phyloP scores from a whole-genome alignment of 1,140 invertebrate species.

The Caligus rogercresseyi region DNA sequence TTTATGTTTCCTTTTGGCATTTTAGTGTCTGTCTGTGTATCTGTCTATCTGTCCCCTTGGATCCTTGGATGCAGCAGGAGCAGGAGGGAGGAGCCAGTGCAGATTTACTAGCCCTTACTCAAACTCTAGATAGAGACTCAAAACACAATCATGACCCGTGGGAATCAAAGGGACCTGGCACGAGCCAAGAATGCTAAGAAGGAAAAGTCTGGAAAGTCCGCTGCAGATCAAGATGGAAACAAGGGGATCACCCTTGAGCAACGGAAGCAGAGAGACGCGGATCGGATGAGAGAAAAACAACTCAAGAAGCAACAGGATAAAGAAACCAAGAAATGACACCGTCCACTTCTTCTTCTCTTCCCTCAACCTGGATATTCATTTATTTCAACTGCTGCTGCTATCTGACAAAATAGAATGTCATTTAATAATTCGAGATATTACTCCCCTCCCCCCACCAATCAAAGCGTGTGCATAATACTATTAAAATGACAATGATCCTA shows the following conservation, averaged over 20 bases:
- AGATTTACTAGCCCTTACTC: neutral
- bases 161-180: slow-evolving; percentile 69
- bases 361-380: too few relatives aligned
- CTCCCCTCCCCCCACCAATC: too few relatives aligned
- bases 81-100: too few relatives aligned
- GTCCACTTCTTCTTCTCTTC: too few relatives aligned
- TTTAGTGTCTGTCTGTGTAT: neutral
- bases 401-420: too few relatives aligned
- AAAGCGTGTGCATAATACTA: too few relatives aligned
- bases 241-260: slow-evolving; percentile 52
- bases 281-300: slow-evolving; percentile 24
- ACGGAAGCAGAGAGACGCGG: slow-evolving; percentile 46
- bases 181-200: slow-evolving; percentile 63
- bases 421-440: too few relatives aligned
- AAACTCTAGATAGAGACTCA: neutral
- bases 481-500: too few relatives aligned
- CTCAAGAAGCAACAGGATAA: slow-evolving; percentile 22
- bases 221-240: slow-evolving; percentile 35
- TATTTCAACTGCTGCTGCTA: too few relatives aligned
- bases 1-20: neutral
- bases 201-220: slow-evolving; percentile 30
- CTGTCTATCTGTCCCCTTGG: neutral
- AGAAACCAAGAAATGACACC: too few relatives aligned
- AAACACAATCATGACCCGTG: slow-evolving; percentile 28
- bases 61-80: too few relatives aligned